Percentiles rank a stretch among this genome's conserved stretches.
Evolutionary conservation across 2,113 vertebrate genomes (phyloP).

Genomic region (Lampris incognitus): DNA sequence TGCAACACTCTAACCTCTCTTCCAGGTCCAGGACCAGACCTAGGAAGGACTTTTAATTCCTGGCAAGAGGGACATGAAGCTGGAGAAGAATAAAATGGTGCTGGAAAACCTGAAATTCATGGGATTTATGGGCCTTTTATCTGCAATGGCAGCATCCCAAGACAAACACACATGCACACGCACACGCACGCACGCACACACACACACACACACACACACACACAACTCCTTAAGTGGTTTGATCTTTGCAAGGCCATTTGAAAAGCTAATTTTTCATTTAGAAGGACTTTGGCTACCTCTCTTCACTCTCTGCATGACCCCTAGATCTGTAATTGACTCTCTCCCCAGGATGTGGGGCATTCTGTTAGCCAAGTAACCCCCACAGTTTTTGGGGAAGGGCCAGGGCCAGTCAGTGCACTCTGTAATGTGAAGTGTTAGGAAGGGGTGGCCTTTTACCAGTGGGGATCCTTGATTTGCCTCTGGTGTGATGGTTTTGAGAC

Average conservation of each 20-base stretch:
- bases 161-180: constrained; percentile 33
- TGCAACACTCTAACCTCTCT: constrained; percentile 53
- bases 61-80: constrained; percentile 24
- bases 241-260: constrained; percentile 62
- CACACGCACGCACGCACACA: neutral
- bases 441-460: constrained; percentile 62
- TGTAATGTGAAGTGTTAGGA: constrained; percentile 64
- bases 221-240: constrained; percentile 40
- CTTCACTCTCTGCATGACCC: constrained; percentile 67
- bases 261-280: constrained; percentile 73
- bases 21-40: constrained; percentile 29
- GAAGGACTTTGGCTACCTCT: constrained; percentile 46
- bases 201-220: neutral
- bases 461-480: constrained; percentile 61
- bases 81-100: constrained; percentile 13
- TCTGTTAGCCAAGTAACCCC: constrained; percentile 61
- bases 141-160: constrained; percentile 6
- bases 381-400: constrained; percentile 20
- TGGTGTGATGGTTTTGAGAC: constrained; percentile 61
- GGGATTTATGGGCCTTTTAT: neutral
- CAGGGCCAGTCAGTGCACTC: constrained; percentile 44
- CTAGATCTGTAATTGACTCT: constrained; percentile 61
- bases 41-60: constrained; percentile 5
- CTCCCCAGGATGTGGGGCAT: constrained; percentile 66
- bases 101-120: constrained; percentile 18